A percentile compares a stretch with the other conserved stretches of the same genome.
Evolutionary conservation across 2,113 vertebrate genomes (phyloP).

Genomic region (Macrotis lagotis): DNA sequence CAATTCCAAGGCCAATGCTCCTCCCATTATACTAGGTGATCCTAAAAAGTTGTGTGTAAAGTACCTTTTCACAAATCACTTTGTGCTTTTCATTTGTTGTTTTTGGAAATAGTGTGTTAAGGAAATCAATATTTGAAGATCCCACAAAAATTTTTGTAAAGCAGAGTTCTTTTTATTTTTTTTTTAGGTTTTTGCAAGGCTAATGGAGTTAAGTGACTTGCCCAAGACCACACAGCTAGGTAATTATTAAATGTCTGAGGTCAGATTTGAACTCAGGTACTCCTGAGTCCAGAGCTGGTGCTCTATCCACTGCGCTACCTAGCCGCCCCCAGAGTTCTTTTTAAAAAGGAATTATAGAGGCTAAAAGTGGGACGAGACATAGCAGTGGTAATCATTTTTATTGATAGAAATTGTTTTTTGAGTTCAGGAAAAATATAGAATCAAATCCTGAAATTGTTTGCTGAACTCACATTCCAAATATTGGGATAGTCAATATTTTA

Average conservation of each 20-base stretch:
- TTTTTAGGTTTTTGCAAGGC: no score
- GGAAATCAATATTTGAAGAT: not conserved
- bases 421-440: not conserved
- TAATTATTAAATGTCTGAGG: no score
- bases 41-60: not conserved
- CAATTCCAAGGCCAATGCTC: not conserved
- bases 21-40: not conserved
- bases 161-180: not conserved
- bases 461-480: no score
- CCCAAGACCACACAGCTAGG: no score
- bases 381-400: not conserved
- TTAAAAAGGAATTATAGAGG: not conserved
- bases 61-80: not conserved
- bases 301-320: no score
- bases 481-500: not conserved
- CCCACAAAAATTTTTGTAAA: not conserved
- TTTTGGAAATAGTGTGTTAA: not conserved
- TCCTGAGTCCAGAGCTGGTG: no score
- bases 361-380: not conserved
- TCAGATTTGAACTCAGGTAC: no score
- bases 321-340: not conserved
- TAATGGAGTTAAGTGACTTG: no score
- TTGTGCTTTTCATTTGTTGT: not conserved
- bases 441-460: slow-evolving; percentile 3
- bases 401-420: not conserved